These are phyloP conservation scores for Tetrax tetrax DNA, from an alignment of 2,113 vertebrate species.

Conservation along the genomic window DNA sequence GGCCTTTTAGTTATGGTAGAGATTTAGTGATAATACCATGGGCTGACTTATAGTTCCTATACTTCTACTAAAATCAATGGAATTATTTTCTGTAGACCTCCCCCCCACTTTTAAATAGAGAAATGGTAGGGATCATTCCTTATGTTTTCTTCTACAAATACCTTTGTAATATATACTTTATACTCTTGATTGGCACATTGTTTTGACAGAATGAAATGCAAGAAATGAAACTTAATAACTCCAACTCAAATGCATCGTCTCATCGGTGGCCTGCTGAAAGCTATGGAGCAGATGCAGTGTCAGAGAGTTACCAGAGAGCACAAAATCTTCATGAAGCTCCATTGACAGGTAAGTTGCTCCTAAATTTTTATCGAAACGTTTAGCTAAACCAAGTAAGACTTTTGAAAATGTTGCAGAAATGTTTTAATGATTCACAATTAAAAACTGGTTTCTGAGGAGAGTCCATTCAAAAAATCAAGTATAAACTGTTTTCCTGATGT, in stretches of 20 bases:
- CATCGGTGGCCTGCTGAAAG: conserved; percentile 85
- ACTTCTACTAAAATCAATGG: neutral
- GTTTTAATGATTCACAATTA: neutral
- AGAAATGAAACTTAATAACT: conserved; percentile 86
- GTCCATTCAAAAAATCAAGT: neutral
- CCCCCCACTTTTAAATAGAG: neutral
- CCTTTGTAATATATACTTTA: neutral
- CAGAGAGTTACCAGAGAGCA: conserved; percentile 85
- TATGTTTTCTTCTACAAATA: neutral
- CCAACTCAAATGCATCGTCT: conserved; percentile 77
- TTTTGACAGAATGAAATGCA: conserved; percentile 91
- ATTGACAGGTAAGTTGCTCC: conserved; percentile 82
- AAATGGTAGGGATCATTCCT: neutral
- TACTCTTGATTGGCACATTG: neutral
- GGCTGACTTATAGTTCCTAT: neutral
- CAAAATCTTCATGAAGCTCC: conserved; percentile 90
- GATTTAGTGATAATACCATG: neutral
- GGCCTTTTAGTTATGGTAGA: neutral
- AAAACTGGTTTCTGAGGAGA: neutral
- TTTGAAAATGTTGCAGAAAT: neutral
- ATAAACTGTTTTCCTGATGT: neutral
- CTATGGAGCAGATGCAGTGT: conserved; percentile 83
- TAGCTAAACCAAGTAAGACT: neutral
- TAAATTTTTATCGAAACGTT: neutral
- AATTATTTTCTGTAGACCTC: neutral